Evolutionary conservation across 2,888 invertebrate genomes (phyloP), one percentile per base, ranked within the genome.

Genomic region (Erebia aethiops): DNA sequence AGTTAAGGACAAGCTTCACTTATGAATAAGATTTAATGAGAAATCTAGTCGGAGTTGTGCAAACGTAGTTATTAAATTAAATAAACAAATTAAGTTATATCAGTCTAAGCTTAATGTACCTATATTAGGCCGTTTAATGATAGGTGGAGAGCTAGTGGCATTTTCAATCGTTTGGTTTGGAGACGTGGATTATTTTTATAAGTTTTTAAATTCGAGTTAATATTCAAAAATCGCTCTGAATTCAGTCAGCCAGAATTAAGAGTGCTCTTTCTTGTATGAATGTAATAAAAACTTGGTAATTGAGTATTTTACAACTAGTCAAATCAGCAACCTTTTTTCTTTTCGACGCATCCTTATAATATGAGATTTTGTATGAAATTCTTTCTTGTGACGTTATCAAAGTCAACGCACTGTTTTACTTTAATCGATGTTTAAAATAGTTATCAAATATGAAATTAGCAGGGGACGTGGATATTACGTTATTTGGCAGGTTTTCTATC

Each of bases 11-110:
- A 64, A 68, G 84, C 85, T 89, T 89, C 80, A 77, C 72, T 79
- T 82, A 80, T 78, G 58, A 79, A 79, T 83, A 81, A 77, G 77
- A 66, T 70, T 75, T 77, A 74, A 74, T 75, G 76, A 77, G 74
- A 77, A 81, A 77, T 87, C 88, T 90, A 89, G 89, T 89, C 87
- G 82, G 84, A 84, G 79, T 84, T 85, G 83, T 86, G 87, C 84
- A 81, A 73, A 79, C 75, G 73, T 80, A 83, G 81, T 64, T 71
- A 74, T 67, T 71, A 57, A 71, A 75, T 52, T 65, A 41, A 64
- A 7, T 7, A 64, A 65, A 65, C n/a, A 60, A 60, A 60, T 21
- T 18, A 62, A 62, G 67, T 65, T 71, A 70, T 73, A 75, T 74
- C 75, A 73, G 64, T 74, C 65, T 70, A 71, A 71, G 76, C 77